phyloP scores from a whole-genome alignment of 2,888 invertebrate species.

The Plebejus argus region DNA sequence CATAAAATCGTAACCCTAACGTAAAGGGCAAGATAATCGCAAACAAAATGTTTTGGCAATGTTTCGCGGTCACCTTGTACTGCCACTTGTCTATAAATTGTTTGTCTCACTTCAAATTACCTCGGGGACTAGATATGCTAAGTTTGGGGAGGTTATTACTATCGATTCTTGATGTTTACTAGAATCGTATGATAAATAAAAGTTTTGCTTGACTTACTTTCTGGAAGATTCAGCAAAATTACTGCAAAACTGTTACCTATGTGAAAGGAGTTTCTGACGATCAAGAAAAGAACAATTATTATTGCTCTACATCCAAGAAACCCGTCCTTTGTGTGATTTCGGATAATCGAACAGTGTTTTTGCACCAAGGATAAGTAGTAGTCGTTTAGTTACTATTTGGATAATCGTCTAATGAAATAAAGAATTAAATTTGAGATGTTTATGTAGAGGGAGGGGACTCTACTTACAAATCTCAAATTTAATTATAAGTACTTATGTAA shows the following conservation, averaged over 20 bases:
- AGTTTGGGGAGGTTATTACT: slow-evolving; percentile 3
- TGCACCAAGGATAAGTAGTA: no score
- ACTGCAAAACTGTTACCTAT: background rate
- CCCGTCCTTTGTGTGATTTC: no score
- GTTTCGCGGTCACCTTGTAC: slow-evolving; percentile 40
- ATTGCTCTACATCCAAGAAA: no score
- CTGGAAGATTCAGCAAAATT: background rate
- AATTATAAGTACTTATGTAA: background rate
- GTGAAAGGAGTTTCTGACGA: background rate
- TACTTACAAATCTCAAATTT: no score
- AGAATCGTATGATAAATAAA: background rate
- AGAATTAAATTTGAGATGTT: no score
- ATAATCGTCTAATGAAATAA: no score
- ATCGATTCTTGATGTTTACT: background rate
- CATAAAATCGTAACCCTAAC: background rate
- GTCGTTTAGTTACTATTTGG: no score
- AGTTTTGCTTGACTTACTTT: background rate
- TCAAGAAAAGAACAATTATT: background rate
- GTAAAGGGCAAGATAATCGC: slow-evolving; percentile 11
- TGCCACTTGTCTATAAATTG: slow-evolving; percentile 40
- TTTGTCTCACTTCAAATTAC: slow-evolving; percentile 32
- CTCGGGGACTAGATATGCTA: slow-evolving; percentile 28
- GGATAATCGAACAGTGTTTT: no score
- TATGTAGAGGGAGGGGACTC: no score
- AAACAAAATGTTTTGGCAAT: slow-evolving; percentile 36